phyloP scores from a whole-genome alignment of 1,140 invertebrate genomes.

The Nasonia vitripennis region DNA sequence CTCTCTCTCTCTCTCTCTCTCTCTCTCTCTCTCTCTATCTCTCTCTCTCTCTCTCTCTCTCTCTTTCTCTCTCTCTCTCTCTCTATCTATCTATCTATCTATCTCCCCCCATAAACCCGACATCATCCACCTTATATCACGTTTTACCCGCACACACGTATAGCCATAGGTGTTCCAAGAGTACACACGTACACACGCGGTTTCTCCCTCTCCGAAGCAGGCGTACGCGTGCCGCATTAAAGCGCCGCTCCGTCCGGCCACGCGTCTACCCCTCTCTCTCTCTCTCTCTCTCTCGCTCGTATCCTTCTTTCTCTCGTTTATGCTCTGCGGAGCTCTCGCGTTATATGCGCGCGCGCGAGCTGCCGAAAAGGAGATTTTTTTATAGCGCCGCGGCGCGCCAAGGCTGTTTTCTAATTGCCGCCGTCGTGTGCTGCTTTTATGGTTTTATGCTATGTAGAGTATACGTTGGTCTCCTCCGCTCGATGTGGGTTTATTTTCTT shows the following conservation, averaged over 20 bases:
- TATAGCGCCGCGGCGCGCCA: neutral
- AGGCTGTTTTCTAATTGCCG: constrained; percentile 44
- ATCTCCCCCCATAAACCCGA: neutral
- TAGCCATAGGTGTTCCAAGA: neutral
- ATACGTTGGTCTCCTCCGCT: neutral
- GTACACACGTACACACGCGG: neutral
- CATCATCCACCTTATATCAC: constrained; percentile 3
- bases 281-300: neutral
- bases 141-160: neutral
- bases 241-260: constrained; percentile 24
- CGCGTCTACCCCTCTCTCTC: constrained; percentile 29
- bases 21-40: no score
- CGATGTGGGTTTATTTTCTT: neutral
- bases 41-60: neutral
- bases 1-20: neutral
- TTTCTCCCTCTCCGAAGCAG: constrained; percentile 36
- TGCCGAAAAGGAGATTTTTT: constrained; percentile 3
- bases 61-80: neutral
- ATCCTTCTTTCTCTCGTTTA: neutral
- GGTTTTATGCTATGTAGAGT: neutral
- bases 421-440: constrained; percentile 21
- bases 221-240: constrained; percentile 30
- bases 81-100: no score
- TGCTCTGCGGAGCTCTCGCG: neutral
- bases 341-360: neutral